Evolutionary conservation across 2,113 vertebrate genomes (phyloP).

Genomic region (Morone saxatilis): DNA sequence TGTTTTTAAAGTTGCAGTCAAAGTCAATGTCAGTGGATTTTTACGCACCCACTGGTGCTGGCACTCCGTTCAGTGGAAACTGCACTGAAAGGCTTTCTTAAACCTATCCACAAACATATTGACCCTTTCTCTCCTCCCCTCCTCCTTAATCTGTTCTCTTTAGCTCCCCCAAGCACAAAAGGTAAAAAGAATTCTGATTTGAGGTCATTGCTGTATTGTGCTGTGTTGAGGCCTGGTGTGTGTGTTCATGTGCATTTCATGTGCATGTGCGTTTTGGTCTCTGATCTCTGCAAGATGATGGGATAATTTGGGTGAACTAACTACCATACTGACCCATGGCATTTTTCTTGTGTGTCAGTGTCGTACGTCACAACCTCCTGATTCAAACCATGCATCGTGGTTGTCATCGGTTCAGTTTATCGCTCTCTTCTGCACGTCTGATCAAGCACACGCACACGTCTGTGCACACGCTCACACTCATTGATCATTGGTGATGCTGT

Average conservation of each 20-base stretch:
- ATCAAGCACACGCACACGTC: slow-evolving; percentile 51
- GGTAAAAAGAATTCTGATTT: slow-evolving; percentile 90
- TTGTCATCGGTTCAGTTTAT: slow-evolving; percentile 48
- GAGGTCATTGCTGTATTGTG: slow-evolving; percentile 78
- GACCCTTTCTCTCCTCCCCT: slow-evolving; percentile 70
- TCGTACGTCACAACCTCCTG: slow-evolving; percentile 39
- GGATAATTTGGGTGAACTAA: slow-evolving; percentile 41
- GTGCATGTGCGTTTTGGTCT: slow-evolving; percentile 67
- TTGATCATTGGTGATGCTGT: slow-evolving; percentile 56
- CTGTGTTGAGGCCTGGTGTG: slow-evolving; percentile 67
- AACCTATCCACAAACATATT: slow-evolving; percentile 61
- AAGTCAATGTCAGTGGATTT: slow-evolving; percentile 55
- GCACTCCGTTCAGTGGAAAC: slow-evolving; percentile 43
- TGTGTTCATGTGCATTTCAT: slow-evolving; percentile 70
- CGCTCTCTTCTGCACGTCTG: slow-evolving; percentile 62
- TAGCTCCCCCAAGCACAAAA: slow-evolving; percentile 98
- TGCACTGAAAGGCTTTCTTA: slow-evolving; percentile 53
- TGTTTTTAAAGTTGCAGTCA: slow-evolving; percentile 53
- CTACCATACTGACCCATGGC: slow-evolving; percentile 46
- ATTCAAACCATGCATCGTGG: slow-evolving; percentile 49
- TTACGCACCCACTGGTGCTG: slow-evolving; percentile 19
- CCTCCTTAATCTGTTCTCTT: slow-evolving; percentile 82
- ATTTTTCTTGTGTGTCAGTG: slow-evolving; percentile 56
- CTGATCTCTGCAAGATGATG: slow-evolving; percentile 24
- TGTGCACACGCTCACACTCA: slow-evolving; percentile 55